A percentile compares a stretch with the other conserved stretches of the same genome.
Evolutionary conservation across 2,113 vertebrate genomes (phyloP).

Genomic region (Otolemur garnettii): DNA sequence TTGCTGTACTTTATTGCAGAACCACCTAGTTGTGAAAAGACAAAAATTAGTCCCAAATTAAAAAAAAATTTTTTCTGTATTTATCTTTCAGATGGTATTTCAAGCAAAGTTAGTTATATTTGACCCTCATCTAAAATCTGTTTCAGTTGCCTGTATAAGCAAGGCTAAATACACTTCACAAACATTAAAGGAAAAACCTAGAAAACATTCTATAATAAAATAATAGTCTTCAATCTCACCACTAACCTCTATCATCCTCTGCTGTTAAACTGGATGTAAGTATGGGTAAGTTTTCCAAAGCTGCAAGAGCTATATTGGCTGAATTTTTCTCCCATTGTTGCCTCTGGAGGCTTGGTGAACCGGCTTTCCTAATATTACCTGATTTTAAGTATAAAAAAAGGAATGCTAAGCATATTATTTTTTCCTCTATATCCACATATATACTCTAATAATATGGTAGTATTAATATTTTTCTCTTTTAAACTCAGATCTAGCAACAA

Average conservation of each 20-base stretch:
- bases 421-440: not conserved
- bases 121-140: not conserved
- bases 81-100: not conserved
- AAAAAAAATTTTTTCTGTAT: not conserved
- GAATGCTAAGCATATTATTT: not conserved
- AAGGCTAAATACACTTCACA: not conserved
- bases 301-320: constrained; percentile 83
- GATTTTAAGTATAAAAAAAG: constrained; percentile 53
- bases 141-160: not conserved
- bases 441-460: not conserved
- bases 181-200: not conserved
- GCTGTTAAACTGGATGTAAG: constrained; percentile 87
- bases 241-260: constrained; percentile 82
- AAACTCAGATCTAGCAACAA: not conserved
- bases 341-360: constrained; percentile 72
- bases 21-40: constrained; percentile 82
- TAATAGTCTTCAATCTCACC: not conserved
- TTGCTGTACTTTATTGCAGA: constrained; percentile 83
- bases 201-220: not conserved
- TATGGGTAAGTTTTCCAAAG: constrained; percentile 89
- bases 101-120: not conserved
- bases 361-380: constrained; percentile 61
- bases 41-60: not conserved
- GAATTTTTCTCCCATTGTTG: constrained; percentile 89
- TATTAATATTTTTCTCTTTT: constrained; percentile 41